A percentile compares a stretch with the other conserved stretches of the same genome.
Evolutionary conservation across 2,113 vertebrate genomes (phyloP).

Genomic region (Perca flavescens): DNA sequence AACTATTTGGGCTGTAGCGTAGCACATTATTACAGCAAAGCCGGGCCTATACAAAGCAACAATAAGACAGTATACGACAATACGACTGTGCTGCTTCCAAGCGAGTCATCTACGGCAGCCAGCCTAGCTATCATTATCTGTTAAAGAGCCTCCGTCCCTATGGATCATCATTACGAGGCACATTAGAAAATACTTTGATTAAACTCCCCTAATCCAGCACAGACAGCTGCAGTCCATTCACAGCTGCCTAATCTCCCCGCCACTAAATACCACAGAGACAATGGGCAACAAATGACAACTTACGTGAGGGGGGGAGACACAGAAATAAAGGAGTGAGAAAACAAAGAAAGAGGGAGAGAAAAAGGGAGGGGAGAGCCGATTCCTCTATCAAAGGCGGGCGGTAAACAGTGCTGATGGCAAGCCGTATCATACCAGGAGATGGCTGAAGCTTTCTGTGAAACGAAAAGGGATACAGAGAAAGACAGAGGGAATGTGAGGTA

Average conservation of each 20-base stretch:
- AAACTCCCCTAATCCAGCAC: constrained; percentile 98
- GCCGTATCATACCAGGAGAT: constrained; percentile 64
- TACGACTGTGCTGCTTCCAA: constrained; percentile 76
- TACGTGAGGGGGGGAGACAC: constrained; percentile 46
- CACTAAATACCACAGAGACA: constrained; percentile 95
- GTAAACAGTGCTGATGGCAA: constrained; percentile 69
- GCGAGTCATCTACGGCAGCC: constrained; percentile 91
- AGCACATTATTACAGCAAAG: constrained; percentile 38
- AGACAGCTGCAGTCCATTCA: constrained; percentile 98
- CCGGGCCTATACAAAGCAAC: constrained; percentile 78
- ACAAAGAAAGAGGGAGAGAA: constrained; percentile 63
- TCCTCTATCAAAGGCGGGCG: constrained; percentile 63
- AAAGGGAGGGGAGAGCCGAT: constrained; percentile 54
- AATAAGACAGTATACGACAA: constrained; percentile 39
- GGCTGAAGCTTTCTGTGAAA: constrained; percentile 64
- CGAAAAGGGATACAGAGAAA: constrained; percentile 38
- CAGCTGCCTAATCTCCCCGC: constrained; percentile 94
- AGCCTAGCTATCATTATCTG: constrained; percentile 95
- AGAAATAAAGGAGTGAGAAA: constrained; percentile 63
- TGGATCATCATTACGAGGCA: constrained; percentile 98
- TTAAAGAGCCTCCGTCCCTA: constrained; percentile 97
- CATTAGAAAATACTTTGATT: constrained; percentile 99
- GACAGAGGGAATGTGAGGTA: constrained; percentile 44
- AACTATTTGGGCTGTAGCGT: constrained; percentile 13
- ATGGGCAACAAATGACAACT: constrained; percentile 91